Base-by-base conservation (phyloP, 2,113 vertebrate species). In the Dendropsophus ebraccatus region DNA sequence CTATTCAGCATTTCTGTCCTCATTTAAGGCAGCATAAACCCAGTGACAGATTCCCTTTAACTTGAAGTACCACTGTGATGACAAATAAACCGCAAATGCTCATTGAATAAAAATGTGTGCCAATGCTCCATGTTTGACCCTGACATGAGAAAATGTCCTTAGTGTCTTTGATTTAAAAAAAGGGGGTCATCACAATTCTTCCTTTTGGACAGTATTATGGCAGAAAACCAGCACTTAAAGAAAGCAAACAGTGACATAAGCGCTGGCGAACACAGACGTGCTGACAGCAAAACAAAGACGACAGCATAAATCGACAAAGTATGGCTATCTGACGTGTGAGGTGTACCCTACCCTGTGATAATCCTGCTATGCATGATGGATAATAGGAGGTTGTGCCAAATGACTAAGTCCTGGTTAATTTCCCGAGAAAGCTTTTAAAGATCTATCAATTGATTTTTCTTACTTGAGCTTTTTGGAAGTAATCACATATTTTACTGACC, bases 271-370 rank as follows among this genome's bases (percentile, higher is more conserved):
- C 35, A 58, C 21, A 3, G 8, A n/a, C 60, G 52, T 79, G 54
- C 21, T 79, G 76, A 79, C 76, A 60, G 52, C 19, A 41, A 79
- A 79, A 58, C 23, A 56, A 79, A 79, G 76, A 79, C 30, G n/a
- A 41, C 52, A 60, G 8, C 41, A 49, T 75, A 49, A 49, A 28
- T n/a, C 45, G 5, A 75, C 11, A 47, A 79, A 79, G 54, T 37
- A 58, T 58, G 28, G 76, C 30, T 79, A 79, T 79, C 21, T 79
- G 30, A 79, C 35, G 76, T 79, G 76, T 60, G 76, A 79, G 52
- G 76, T 79, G 52, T 60, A 23, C 56, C 35, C 32, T 58, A 54
- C 54, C 76, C 76, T 79, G 54, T 79, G 10, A 79, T 56, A 79
- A 79, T 79, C 28, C 76, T 41, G 25, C 35, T 79, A 58, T 58